Base-by-base conservation (phyloP, 23 tunicate genomes). In the Styela clava region DNA sequence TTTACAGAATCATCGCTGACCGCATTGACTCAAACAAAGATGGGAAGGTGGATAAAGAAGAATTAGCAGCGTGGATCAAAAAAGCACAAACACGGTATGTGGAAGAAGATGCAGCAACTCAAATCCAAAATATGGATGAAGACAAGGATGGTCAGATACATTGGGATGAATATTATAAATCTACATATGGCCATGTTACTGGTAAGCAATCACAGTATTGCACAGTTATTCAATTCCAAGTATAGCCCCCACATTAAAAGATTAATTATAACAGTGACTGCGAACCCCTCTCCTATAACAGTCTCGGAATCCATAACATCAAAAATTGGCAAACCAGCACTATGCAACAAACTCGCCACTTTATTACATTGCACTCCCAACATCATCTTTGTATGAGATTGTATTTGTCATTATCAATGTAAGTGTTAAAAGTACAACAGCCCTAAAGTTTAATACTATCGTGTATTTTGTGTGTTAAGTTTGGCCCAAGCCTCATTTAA, bases 101-200 rank as follows among this genome's bases (percentile, higher is more conserved):
- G 37, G n/a, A 68, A 33, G 99, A 95, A 36, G 99, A 95, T 72
- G 63, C 96, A 36, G 78, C 67, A 26, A 81, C 79, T 31, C 92
- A 90, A 61, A 79, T 86, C 68, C 33, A 34, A 34, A 62, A 69
- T 16, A 86, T 79, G 35, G 92, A 95, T 74, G 67, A 52, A 3
- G 64, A 95, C 69, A 29, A 69, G 2, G 81, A 86, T 51, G 89
- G 85, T 9, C 44, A 68, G 62, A 61, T 95, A 2, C 69, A 73
- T 1, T 95, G 99, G 99, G 84, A 86, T 23, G 96, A 90, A 52
- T 95, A 90, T 52, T 87, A 86, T 68, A 30, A 86, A 23, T 33
- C 69, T 31, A 79, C 91, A 27, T 95, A 90, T 68, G 99, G 99
- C 1, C 81, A 76, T 37, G n/a, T 76, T 20, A 1, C 81, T 12